Evolutionary conservation across 1,140 invertebrate species (phyloP), one percentile per base, ranked within the genome.

Genomic region (Monomorium pharaonis): DNA sequence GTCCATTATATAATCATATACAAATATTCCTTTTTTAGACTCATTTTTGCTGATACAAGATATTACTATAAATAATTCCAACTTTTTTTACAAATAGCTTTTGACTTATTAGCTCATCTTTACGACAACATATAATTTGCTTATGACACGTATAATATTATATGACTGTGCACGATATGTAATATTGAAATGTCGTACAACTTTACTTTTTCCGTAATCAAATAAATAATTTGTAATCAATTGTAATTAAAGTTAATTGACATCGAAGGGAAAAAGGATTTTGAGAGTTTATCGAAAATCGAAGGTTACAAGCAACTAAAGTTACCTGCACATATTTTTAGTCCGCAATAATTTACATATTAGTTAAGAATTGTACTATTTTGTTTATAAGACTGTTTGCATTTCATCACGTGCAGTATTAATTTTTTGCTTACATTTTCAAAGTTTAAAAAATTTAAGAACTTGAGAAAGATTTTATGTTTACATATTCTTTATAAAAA

Each of bases 401-500:
- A 62, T 49, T 2, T 9, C 18, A n/a, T 44, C 6, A 4, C 42
- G 33, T 62, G 27, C 56, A 84, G 72, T 84, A 84, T 84, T 76
- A 84, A 21, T n/a, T 30, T 49, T 84, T 84, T 37, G 16, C 37
- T 33, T 33, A 21, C 44, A 3, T 84, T 42, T 14, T 56, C 27
- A 18, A 58, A 75, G 21, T 56, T 75, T 74, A 69, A 42, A 70
- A 9, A 16, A 47, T 5, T 58, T 21, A 18, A 58, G 56, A 14
- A 30, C 16, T 54, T 2, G n/a, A n/a, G 12, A 44, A 44, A 44
- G 4, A 27, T 47, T 78, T 24, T 16, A 65, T 16, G 30, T 67
- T 70, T 49, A 7, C 24, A 37, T 37, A 5, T 54, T 54, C n/a
- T 18, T 37, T 54, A 33, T 16, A 65, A 51, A 10, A 7, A 72